Evolutionary conservation across 1,140 invertebrate species (phyloP), one percentile per base, ranked within the genome.

Genomic region (Papilio aristodemus): DNA sequence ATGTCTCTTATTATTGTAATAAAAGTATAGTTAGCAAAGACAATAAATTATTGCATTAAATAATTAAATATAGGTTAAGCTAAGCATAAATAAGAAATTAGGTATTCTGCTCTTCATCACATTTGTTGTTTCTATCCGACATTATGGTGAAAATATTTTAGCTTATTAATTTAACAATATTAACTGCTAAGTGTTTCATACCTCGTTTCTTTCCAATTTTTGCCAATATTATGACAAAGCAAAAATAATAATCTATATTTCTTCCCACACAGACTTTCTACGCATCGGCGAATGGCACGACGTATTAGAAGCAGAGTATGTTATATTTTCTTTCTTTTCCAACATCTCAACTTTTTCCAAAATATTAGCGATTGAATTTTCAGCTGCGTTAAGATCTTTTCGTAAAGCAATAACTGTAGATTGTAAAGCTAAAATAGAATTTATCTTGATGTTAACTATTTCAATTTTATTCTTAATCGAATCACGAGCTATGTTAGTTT

Each of bases 371-470:
- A 90, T 64, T 13, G 64, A 68, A 41, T 68, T 71, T 54, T 85
- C 85, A n/a, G 79, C 80, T 1, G 27, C 22, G 3, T 64, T 66
- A 22, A 90, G 68, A 43, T 85, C 74, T 25, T 83, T 74, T 7
- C 79, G 71, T 11, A 90, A 62, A 1, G 39, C 17, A 4, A 50
- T 32, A 4, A 90, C 77, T 27, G 71, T 81, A 4, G 80, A 66
- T 62, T 85, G 77, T 0, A 89, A 59, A 19, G 84, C 78, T 6
- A 90, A 17, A 78, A 89, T 82, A 2, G 77, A 74, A 64, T 86
- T 74, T 9, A 90, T 87, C 73, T 88, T 88, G 4, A 67, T 37
- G 54, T 88, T 74, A 0, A 90, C 69, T 64, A 76, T 84, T 50
- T 77, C 73, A 22, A 89, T 79, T 66, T 87, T 88, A 4, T 78